Percentiles rank a stretch among this genome's conserved stretches.
Conservation (phyloP, 1,140 invertebrate species). For the Agrilus planipennis region DNA sequence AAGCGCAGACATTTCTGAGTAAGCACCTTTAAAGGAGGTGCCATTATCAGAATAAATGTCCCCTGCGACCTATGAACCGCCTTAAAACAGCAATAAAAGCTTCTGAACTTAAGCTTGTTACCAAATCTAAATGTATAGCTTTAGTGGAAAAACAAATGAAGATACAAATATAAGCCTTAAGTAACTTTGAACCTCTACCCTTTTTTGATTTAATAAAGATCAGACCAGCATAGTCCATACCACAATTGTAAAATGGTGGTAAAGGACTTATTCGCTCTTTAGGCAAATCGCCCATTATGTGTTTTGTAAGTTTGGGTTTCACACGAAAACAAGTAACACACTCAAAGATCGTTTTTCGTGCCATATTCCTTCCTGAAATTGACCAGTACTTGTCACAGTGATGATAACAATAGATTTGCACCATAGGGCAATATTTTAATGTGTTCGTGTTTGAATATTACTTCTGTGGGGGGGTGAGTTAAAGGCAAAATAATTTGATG, state of each 20-base stretch:
- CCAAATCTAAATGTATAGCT: too few species aligned
- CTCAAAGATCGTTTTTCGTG: conserved; percentile 4
- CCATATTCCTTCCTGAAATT: conserved; percentile 7
- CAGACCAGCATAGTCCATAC: conserved; percentile 30
- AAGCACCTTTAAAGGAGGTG: too few species aligned
- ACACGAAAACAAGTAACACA: conserved; percentile 12
- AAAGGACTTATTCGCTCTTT: conserved; percentile 14
- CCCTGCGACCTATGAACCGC: too few species aligned
- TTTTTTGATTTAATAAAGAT: too few species aligned
- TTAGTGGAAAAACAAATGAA: too few species aligned
- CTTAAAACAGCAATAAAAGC: too few species aligned
- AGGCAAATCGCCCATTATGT: conserved; percentile 31
- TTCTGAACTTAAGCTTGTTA: too few species aligned
- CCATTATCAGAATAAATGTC: too few species aligned
- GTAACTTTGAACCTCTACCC: too few species aligned
- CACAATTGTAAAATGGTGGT: conserved; percentile 19
- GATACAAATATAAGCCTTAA: too few species aligned
- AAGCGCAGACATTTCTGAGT: too few species aligned
- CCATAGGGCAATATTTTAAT: conserved; percentile 9
- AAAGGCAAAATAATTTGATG: conserved; percentile 15
- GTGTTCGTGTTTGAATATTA: conserved; percentile 15
- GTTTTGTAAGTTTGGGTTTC: conserved; percentile 9
- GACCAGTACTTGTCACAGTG: conserved; percentile 13
- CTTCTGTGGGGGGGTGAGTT: conserved; percentile 13
- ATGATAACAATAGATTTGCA: conserved; percentile 8